Base-by-base conservation (phyloP, 2,888 invertebrate genomes). In the Priocnemis perturbator region DNA sequence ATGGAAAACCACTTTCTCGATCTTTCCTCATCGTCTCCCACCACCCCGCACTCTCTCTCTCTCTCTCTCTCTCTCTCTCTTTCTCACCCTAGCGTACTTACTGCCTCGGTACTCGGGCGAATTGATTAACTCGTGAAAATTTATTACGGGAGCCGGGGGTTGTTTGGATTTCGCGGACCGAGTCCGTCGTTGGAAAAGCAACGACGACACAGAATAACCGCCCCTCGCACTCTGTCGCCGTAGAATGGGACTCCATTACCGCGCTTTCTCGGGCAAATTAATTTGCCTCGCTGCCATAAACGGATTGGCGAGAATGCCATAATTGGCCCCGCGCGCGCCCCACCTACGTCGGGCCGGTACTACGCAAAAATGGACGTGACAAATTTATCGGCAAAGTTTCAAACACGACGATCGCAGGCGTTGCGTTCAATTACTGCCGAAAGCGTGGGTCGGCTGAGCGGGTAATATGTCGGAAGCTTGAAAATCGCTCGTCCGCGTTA, bases 91-190 rank as follows among this genome's bases (percentile, higher is more conserved):
- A n/a, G 37, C 37, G 37, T n/a, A n/a, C n/a, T n/a, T n/a, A n/a
- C 37, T 11, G 11, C 37, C 37, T 3, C 37, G 37, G 37, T 11
- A 11, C 37, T 3, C 11, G 37, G 26, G 26, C 37, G 20, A 5
- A 45, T 45, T 59, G 20, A 59, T 45, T 59, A 59, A 37, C 15
- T 45, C 15, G 47, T 20, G 20, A 45, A 45, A 59, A 59, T 59
- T 59, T 45, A 59, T 59, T 59, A 59, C 21, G 20, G 20, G 20
- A 19, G 3, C 3, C 20, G 37, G 37, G 7, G 37, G 11, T 37
- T 37, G 37, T 37, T 37, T 37, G 7, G 7, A 37, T 37, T 37
- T 15, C 11, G 19, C 4, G 19, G 11, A 17, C 17, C 7, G 37
- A 37, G 37, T 37, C 37, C 11, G 37, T 11, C 37, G 37, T 37